Evolutionary conservation across 2,113 vertebrate species (phyloP).

Genomic region (Perca fluviatilis): DNA sequence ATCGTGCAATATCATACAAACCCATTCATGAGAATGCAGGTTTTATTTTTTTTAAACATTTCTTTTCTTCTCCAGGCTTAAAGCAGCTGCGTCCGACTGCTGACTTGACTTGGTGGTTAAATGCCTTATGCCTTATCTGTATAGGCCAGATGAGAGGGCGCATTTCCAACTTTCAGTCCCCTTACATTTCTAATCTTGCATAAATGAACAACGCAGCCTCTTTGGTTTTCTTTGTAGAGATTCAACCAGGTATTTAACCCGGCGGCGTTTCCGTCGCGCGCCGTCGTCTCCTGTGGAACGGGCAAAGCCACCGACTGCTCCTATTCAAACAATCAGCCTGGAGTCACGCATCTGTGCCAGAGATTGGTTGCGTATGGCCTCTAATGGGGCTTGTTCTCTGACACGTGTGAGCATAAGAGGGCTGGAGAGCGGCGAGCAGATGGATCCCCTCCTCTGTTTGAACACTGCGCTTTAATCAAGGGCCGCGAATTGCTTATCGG

Average conservation of each 20-base stretch:
- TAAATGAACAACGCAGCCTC: background rate
- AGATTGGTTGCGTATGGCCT: slow-evolving; percentile 29
- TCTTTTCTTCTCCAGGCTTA: too few species aligned
- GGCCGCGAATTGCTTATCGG: slow-evolving; percentile 54
- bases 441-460: slow-evolving; percentile 50
- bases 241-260: background rate
- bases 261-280: accelerated
- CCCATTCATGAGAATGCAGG: too few species aligned
- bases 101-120: background rate
- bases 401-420: slow-evolving; percentile 58
- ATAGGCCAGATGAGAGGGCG: background rate
- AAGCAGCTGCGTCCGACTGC: too few species aligned
- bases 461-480: slow-evolving; percentile 62
- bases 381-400: slow-evolving; percentile 35
- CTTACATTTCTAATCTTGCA: background rate
- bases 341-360: slow-evolving; percentile 21
- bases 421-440: slow-evolving; percentile 54
- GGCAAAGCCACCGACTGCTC: slow-evolving; percentile 13
- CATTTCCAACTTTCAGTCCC: background rate
- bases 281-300: background rate
- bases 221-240: background rate
- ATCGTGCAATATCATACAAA: too few species aligned
- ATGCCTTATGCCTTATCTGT: background rate
- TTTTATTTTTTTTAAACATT: too few species aligned
- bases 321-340: slow-evolving; percentile 20